Evolutionary conservation across 2,888 invertebrate genomes (phyloP), one percentile per base, ranked within the genome.

Genomic region (Latrodectus elegans): DNA sequence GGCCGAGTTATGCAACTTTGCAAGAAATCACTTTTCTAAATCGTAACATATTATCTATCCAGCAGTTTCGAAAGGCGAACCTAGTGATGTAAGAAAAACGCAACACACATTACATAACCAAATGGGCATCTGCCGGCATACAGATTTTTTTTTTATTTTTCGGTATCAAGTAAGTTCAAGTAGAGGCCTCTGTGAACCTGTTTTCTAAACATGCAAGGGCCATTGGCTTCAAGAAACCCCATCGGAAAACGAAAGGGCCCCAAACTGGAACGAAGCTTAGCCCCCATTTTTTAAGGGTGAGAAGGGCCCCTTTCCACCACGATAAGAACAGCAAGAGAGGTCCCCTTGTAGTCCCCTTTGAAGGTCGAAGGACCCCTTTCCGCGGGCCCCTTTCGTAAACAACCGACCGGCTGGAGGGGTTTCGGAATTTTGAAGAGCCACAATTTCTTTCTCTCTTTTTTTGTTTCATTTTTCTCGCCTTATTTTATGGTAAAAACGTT

Each of bases 191-290:
- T 60, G 38, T 49, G 74, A 86, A 86, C 86, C 86, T 86, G 86
- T 81, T 86, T 86, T 81, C 86, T 76, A 86, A 86, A 86, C 86
- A 85, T 78, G 49, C 75, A 76, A 53, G 86, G 86, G 86, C 86
- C 86, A 86, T 65, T 86, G 86, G 76, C 86, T 76, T 49, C 72
- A 22, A 81, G 73, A 76, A 80, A 81, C 76, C 70, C 81, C 76
- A 53, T 72, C 71, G 51, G 15, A 53, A 38, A 51, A 52, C 22
- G 53, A 67, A 72, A 70, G 53, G 81, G 76, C 86, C 81, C 67
- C 12, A 22, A 55, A 26, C n/a, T 70, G 38, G 60, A 72, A 38
- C 64, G 17, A 55, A 60, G 72, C 71, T 75, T 70, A 55, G 72
- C 64, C 75, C 86, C 86, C 72, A 70, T 72, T 86, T 85, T 86